Evolutionary conservation across 2,888 invertebrate genomes (phyloP).

Genomic region (Plebejus anna): DNA sequence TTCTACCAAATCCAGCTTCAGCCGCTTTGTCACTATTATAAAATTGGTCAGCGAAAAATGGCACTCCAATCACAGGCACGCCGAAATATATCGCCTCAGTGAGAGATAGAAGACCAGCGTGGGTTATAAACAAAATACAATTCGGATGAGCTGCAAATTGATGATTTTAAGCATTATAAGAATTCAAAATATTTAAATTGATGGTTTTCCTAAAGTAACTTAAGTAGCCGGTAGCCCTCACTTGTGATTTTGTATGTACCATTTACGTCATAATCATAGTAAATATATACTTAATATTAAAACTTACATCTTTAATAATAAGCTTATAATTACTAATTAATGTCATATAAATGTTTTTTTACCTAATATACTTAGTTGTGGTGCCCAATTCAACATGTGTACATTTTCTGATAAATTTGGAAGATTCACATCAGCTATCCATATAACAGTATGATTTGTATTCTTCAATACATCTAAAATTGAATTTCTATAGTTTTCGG

Average conservation of each 20-base stretch:
- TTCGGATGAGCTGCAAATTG: conserved; percentile 58
- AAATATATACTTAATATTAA: no score
- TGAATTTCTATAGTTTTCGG: background rate
- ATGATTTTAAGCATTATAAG: background rate
- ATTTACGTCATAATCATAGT: no score
- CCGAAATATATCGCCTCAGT: conserved; percentile 56
- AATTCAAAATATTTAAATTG: background rate
- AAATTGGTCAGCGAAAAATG: conserved; percentile 59
- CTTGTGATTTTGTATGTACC: no score
- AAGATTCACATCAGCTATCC: conserved; percentile 56
- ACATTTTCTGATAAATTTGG: conserved; percentile 60
- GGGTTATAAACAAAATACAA: conserved; percentile 58
- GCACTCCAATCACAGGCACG: conserved; percentile 58
- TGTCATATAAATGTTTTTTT: background rate
- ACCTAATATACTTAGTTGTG: conserved; percentile 59
- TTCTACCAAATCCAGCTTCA: conserved; percentile 48
- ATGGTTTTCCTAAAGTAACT: no score
- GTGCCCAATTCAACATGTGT: conserved; percentile 62
- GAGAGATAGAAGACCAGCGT: conserved; percentile 59
- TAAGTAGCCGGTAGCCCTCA: no score
- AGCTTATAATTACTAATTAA: no score
- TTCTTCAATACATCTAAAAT: background rate
- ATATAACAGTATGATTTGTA: conserved; percentile 55
- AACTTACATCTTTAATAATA: no score
- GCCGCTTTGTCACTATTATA: conserved; percentile 51